Percentiles rank a stretch among this genome's conserved stretches.
These are phyloP conservation scores for Eueides isabella DNA, from an alignment of 1,140 invertebrate species.

Conservation along the genomic window DNA sequence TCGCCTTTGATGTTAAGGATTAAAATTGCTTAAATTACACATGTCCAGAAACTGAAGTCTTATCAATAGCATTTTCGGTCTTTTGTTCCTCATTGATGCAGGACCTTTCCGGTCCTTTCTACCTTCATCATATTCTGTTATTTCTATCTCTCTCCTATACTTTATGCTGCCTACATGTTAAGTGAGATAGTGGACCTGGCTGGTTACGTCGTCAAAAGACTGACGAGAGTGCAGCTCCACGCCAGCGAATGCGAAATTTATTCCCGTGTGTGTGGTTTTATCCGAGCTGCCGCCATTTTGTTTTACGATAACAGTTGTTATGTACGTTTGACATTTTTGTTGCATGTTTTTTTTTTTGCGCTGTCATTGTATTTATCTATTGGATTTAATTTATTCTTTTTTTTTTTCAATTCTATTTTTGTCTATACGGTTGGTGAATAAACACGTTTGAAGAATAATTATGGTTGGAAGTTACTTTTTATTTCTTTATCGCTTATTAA, in stretches of 20 bases:
- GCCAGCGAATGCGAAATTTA: constrained; percentile 59
- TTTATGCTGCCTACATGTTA: constrained; percentile 35
- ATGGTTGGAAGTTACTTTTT: too few species aligned
- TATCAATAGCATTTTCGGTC: background rate
- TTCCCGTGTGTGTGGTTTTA: constrained; percentile 54
- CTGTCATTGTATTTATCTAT: constrained; percentile 6
- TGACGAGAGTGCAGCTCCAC: constrained; percentile 54
- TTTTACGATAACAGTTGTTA: constrained; percentile 14
- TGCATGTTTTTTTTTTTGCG: constrained; percentile 4
- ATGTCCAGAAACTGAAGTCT: background rate
- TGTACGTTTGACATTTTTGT: constrained; percentile 15
- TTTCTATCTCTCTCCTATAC: constrained; percentile 35
- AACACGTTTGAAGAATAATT: background rate
- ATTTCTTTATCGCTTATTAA: too few species aligned
- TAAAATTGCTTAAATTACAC: background rate
- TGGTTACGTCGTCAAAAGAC: constrained; percentile 42
- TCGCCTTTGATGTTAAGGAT: background rate
- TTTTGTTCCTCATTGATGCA: constrained; percentile 6
- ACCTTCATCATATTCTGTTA: constrained; percentile 50
- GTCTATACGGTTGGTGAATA: background rate
- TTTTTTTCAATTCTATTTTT: background rate
- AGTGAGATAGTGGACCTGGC: constrained; percentile 38
- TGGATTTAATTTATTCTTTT: too few species aligned
- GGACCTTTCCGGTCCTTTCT: constrained; percentile 17
- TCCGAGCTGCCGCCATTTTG: constrained; percentile 42